Evolutionary conservation across 2,113 vertebrate species (phyloP).

Genomic region (Apaloderma vittatum): DNA sequence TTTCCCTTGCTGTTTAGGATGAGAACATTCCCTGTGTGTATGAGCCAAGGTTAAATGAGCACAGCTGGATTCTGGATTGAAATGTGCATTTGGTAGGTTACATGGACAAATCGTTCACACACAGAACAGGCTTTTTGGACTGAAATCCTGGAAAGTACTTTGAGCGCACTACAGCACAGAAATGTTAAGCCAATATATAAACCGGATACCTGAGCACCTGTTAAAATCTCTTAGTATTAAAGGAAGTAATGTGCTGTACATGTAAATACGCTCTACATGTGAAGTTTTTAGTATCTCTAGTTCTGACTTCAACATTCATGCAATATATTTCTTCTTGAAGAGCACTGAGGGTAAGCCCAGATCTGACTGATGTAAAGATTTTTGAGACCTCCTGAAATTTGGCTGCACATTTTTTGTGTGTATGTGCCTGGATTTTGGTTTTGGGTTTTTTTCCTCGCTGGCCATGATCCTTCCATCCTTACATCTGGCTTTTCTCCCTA

Average conservation of each 20-base stretch:
- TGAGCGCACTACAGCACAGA: background rate
- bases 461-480: background rate
- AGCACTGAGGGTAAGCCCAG: background rate
- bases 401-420: background rate
- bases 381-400: background rate
- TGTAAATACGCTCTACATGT: background rate
- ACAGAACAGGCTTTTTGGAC: slow-evolving; percentile 18
- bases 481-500: background rate
- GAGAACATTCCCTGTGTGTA: background rate
- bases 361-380: background rate
- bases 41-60: slow-evolving; percentile 60
- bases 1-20: background rate
- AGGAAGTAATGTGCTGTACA: background rate
- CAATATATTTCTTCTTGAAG: background rate
- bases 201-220: slow-evolving; percentile 26
- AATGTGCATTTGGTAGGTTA: background rate
- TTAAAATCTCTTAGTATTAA: slow-evolving; percentile 3
- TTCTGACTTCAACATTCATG: background rate
- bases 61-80: slow-evolving; percentile 55
- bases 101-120: background rate
- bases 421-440: background rate
- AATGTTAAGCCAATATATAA: background rate
- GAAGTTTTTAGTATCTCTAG: background rate
- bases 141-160: slow-evolving; percentile 21
- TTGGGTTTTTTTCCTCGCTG: background rate